Percentiles rank a stretch among this genome's conserved stretches.
These are phyloP conservation scores for Phymanthus crucifer DNA, from an alignment of 92 coral and sea anemone genomes.

Conservation along the genomic window DNA sequence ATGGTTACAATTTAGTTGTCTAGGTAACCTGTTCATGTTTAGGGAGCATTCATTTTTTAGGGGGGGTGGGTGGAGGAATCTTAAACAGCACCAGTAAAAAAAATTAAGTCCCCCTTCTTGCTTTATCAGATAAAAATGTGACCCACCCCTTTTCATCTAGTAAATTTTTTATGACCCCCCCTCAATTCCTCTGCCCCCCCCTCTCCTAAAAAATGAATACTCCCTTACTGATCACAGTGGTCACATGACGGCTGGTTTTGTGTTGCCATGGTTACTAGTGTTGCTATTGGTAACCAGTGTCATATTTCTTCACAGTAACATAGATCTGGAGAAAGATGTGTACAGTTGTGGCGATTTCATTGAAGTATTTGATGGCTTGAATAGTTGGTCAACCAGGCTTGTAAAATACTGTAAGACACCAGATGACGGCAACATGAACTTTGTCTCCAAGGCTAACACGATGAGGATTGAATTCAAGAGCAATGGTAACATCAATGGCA, in stretches of 20 bases:
- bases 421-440: conserved; percentile 31
- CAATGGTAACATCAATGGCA: conserved; percentile 36
- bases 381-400: conserved; percentile 69
- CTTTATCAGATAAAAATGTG: no score
- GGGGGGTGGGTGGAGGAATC: no score
- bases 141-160: no score
- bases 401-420: conserved; percentile 60
- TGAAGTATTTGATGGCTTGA: conserved; percentile 74
- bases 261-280: neutral
- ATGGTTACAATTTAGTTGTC: neutral
- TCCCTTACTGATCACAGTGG: no score
- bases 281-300: neutral
- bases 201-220: no score
- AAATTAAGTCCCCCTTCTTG: no score
- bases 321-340: conserved; percentile 48
- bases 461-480: conserved; percentile 76
- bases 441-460: conserved; percentile 51
- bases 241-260: no score
- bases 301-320: conserved; percentile 28
- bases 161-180: no score
- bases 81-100: no score
- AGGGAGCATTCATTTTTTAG: no score
- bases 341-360: conserved; percentile 62
- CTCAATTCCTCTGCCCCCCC: no score
- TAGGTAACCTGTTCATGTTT: neutral